Conservation (phyloP, 2,888 invertebrate genomes). For the Tipula lateralis region DNA sequence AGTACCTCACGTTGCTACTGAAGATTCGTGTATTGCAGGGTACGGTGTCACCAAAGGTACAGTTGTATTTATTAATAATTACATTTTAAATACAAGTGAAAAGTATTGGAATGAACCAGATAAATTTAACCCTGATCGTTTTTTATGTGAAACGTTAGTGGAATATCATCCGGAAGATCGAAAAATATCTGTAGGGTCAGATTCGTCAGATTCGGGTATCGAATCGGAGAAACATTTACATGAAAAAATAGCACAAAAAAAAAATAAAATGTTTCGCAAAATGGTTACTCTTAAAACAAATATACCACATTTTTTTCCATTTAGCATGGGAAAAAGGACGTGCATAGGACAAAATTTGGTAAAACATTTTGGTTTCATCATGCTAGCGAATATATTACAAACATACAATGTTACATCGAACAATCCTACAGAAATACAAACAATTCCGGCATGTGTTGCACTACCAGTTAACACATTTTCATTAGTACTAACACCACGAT, state of each 20-base stretch:
- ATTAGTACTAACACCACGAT: slow-evolving; percentile 55
- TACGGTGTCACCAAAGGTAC: slow-evolving; percentile 71
- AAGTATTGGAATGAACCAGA: slow-evolving; percentile 69
- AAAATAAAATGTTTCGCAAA: slow-evolving; percentile 32
- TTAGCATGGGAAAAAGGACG: slow-evolving; percentile 80
- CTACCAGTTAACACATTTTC: slow-evolving; percentile 68
- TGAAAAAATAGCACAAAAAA: slow-evolving; percentile 47
- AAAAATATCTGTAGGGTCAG: slow-evolving; percentile 51
- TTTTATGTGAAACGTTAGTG: slow-evolving; percentile 52
- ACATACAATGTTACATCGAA: slow-evolving; percentile 62
- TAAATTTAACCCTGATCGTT: slow-evolving; percentile 70
- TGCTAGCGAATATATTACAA: slow-evolving; percentile 67
- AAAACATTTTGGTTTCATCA: slow-evolving; percentile 68
- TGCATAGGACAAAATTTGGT: slow-evolving; percentile 80
- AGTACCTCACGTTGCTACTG: slow-evolving; percentile 82
- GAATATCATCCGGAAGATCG: slow-evolving; percentile 32
- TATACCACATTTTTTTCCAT: slow-evolving; percentile 72
- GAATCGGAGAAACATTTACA: slow-evolving; percentile 50
- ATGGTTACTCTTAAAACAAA: slow-evolving; percentile 43
- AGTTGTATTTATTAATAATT: slow-evolving; percentile 78
- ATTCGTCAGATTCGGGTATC: slow-evolving; percentile 55
- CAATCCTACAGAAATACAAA: slow-evolving; percentile 52
- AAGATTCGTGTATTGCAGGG: slow-evolving; percentile 66
- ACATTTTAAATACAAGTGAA: slow-evolving; percentile 68
- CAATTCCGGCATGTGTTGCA: slow-evolving; percentile 66